phyloP scores from a whole-genome alignment of 1,140 invertebrate genomes.

The Aricia agestis region DNA sequence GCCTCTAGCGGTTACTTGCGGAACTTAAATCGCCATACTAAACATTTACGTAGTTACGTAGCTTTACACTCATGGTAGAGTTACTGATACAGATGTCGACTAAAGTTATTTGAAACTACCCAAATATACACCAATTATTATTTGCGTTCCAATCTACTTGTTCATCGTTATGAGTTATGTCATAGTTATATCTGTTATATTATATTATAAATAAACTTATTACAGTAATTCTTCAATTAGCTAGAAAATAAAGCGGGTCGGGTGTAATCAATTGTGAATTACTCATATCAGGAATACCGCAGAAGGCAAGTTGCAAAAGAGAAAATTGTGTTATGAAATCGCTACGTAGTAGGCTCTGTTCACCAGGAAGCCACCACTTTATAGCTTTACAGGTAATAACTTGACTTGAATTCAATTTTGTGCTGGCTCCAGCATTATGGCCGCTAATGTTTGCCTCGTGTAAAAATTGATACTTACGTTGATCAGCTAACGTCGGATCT shows the following conservation, averaged over 20 bases:
- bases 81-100: too few relatives aligned
- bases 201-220: background rate
- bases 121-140: too few relatives aligned
- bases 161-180: too few relatives aligned
- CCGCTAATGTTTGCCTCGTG: conserved; percentile 23
- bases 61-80: too few relatives aligned
- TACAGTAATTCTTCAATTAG: conserved; percentile 5
- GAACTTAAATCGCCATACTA: too few relatives aligned
- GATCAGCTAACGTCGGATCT: background rate
- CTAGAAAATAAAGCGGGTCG: conserved; percentile 5
- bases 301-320: conserved; percentile 54
- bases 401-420: conserved; percentile 50
- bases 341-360: conserved; percentile 42
- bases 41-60: too few relatives aligned
- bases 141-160: too few relatives aligned
- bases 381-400: conserved; percentile 56
- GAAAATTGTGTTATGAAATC: conserved; percentile 69
- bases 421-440: conserved; percentile 21
- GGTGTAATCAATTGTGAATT: conserved; percentile 47
- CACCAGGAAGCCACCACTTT: conserved; percentile 53
- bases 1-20: too few relatives aligned
- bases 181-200: background rate
- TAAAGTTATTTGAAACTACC: too few relatives aligned
- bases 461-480: conserved; percentile 8
- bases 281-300: conserved; percentile 49